Evolutionary conservation across 2,113 vertebrate species (phyloP), one percentile per base, ranked within the genome.

Genomic region (Ginglymostoma cirratum): DNA sequence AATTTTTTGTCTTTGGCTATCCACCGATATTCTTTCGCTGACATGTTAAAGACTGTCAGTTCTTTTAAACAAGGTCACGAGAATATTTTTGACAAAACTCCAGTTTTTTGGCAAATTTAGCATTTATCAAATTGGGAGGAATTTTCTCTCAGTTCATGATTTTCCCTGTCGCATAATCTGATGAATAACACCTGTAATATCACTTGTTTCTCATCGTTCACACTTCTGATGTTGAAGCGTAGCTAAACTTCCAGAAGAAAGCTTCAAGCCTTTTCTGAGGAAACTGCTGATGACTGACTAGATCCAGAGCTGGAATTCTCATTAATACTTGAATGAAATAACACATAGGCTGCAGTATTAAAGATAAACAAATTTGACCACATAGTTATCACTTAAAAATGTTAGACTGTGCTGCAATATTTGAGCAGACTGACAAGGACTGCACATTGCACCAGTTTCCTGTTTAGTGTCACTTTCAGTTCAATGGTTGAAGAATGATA

Each of bases 261-360:
- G 89, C n/a, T 92, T 92, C 10, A 30, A 55, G 52, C 52, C 52
- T 30, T 90, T 89, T 90, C 89, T 92, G 89, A 21, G 89, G 55
- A 92, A 5, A 66, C 7, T n/a, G 89, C 89, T 92, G 89, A 92
- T n/a, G 19, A 92, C 34, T 38, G 61, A 66, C 23, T n/a, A 66
- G 61, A 92, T 66, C 30, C 89, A 92, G 89, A 66, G 89, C 89
- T 66, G 89, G 89, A 92, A 92, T 66, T 90, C 87, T 61, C 52
- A 90, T 90, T 65, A 90, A 61, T 90, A 34, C 5, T 34, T 90
- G 87, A 90, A 66, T 92, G 61, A 92, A 92, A 92, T 92, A 92
- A 66, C 55, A 66, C 66, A 21, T 34, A 92, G 17, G 17, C 65
- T 92, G 89, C 66, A 65, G 7, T 66, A 90, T 92, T 66, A 66